Conservation (phyloP, 1,140 invertebrate genomes). For the Drosophila suzukii region DNA sequence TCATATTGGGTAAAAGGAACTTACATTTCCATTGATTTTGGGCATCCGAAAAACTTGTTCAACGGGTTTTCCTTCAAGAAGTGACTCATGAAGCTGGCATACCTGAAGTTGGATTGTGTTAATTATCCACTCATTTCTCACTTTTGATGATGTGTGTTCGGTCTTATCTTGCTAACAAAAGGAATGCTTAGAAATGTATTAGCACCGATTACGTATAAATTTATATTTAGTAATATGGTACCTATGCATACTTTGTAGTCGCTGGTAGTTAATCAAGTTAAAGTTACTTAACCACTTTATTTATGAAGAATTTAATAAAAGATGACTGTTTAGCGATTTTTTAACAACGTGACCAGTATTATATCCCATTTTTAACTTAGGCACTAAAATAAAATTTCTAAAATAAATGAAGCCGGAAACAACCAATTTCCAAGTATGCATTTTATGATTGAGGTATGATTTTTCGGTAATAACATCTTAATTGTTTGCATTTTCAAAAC, state of each 20-base stretch:
- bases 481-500: constrained; percentile 2
- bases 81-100: constrained; percentile 35
- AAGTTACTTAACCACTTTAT: no score
- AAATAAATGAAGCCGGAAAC: constrained; percentile 1
- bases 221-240: constrained; percentile 10
- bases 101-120: constrained; percentile 33
- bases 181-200: constrained; percentile 16
- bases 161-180: constrained; percentile 22
- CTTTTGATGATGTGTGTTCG: constrained; percentile 8
- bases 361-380: neutral
- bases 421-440: neutral
- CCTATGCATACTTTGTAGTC: neutral
- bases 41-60: constrained; percentile 30
- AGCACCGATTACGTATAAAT: constrained; percentile 12
- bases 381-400: neutral
- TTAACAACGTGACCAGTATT: neutral
- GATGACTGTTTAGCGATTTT: neutral
- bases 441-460: neutral
- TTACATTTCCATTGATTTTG: constrained; percentile 20
- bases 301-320: no score
- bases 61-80: constrained; percentile 43
- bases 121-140: constrained; percentile 29
- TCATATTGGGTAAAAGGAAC: constrained; percentile 21
- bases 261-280: constrained; percentile 8
- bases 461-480: neutral